Percentiles rank a stretch among this genome's conserved stretches.
These are phyloP conservation scores for Willisornis vidua DNA, from an alignment of 2,113 vertebrate species.

Conservation along the genomic window DNA sequence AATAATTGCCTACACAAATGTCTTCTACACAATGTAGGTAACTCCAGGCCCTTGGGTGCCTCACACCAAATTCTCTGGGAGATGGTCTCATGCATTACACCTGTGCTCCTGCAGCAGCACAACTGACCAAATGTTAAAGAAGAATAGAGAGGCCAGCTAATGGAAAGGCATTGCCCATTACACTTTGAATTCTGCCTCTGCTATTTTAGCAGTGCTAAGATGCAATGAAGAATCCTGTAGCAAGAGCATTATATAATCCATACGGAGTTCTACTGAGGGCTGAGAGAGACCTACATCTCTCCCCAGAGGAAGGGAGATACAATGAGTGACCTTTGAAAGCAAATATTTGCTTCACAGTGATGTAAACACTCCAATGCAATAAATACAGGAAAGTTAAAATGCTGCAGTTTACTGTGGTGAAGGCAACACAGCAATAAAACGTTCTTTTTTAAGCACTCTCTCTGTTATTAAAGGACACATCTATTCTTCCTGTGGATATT, in stretches of 20 bases:
- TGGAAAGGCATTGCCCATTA: neutral
- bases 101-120: neutral
- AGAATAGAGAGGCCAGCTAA: neutral
- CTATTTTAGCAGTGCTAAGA: neutral
- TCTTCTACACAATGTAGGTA: neutral
- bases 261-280: neutral
- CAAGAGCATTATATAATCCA: neutral
- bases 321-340: conserved; percentile 54
- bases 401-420: conserved; percentile 24
- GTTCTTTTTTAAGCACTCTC: conserved; percentile 41
- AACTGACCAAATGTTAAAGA: neutral
- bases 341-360: conserved; percentile 53
- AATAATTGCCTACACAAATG: neutral
- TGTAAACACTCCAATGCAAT: conserved; percentile 55
- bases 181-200: neutral
- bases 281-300: neutral
- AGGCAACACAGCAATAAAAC: conserved; percentile 20
- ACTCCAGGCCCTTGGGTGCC: neutral
- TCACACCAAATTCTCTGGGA: neutral
- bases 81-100: rapidly evolving
- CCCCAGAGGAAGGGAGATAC: neutral
- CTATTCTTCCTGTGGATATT: neutral
- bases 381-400: conserved; percentile 60
- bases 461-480: conserved; percentile 37
- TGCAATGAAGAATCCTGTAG: neutral